Percentiles rank a stretch among this genome's conserved stretches.
phyloP scores from a whole-genome alignment of 2,888 invertebrate genomes.

The Rhamphomyia laevipes region DNA sequence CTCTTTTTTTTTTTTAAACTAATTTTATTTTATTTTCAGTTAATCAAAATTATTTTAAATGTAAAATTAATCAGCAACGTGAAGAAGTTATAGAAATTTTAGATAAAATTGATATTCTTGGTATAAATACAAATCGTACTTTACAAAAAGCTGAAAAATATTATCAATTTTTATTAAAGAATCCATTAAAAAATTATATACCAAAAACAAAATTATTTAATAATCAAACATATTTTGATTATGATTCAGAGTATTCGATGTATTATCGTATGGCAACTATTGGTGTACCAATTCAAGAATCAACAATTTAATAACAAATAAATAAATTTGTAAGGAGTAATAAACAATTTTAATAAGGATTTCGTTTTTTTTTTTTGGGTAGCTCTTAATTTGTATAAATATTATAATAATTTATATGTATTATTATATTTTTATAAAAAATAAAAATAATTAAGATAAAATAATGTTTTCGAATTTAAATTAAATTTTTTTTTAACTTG shows the following conservation, averaged over 20 bases:
- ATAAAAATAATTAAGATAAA: too few relatives aligned
- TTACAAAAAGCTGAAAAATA: conserved; percentile 25
- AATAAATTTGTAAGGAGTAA: too few relatives aligned
- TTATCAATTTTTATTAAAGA: conserved; percentile 27
- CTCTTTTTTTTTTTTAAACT: background rate
- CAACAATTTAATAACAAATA: too few relatives aligned
- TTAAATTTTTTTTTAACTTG: too few relatives aligned
- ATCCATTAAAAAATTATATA: conserved; percentile 30
- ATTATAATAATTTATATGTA: too few relatives aligned
- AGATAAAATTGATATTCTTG: conserved; percentile 27
- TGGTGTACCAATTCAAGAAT: too few relatives aligned
- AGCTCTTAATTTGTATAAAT: too few relatives aligned
- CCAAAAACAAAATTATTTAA: conserved; percentile 26
- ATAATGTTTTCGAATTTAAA: too few relatives aligned
- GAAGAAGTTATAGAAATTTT: conserved; percentile 29
- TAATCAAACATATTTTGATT: conserved; percentile 29
- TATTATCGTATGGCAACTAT: conserved; percentile 38
- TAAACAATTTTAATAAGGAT: too few relatives aligned
- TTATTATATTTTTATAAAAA: too few relatives aligned
- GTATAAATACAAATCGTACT: conserved; percentile 22
- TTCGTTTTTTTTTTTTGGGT: too few relatives aligned
- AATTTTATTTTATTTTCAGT: conserved; percentile 20
- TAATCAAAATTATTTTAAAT: conserved; percentile 23
- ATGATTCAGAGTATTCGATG: conserved; percentile 31
- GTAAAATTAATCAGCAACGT: conserved; percentile 24